Evolutionary conservation across 2,888 invertebrate species (phyloP).

Genomic region (Oxycera nigricornis): DNA sequence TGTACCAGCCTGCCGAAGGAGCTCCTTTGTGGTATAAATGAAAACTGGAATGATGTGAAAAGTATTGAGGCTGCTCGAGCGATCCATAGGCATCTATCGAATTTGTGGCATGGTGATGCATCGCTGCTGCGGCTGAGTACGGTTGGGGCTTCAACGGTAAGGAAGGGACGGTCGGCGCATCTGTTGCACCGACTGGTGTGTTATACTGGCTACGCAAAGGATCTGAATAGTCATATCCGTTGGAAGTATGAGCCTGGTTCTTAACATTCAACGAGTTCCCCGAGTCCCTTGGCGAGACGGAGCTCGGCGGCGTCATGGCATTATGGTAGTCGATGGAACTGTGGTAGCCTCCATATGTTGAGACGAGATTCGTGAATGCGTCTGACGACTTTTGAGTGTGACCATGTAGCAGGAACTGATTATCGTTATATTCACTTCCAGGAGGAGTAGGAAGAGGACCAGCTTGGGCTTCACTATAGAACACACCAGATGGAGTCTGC

Average conservation of each 20-base stretch:
- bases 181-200: conserved; percentile 63
- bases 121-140: conserved; percentile 77
- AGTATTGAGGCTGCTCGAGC: conserved; percentile 84
- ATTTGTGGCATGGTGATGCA: conserved; percentile 65
- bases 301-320: conserved; percentile 97
- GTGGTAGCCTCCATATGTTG: conserved; percentile 68
- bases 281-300: conserved; percentile 92
- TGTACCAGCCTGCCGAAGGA: conserved; percentile 79
- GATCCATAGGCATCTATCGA: conserved; percentile 64
- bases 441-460: conserved; percentile 90
- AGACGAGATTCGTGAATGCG: conserved; percentile 68
- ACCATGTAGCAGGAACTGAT: conserved; percentile 66
- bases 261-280: conserved; percentile 65
- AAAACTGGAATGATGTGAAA: conserved; percentile 82
- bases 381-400: conserved; percentile 64
- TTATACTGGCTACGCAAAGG: conserved; percentile 64
- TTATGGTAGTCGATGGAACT: conserved; percentile 84
- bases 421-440: conserved; percentile 80
- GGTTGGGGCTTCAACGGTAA: conserved; percentile 90
- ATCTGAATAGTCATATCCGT: conserved; percentile 72
- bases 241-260: conserved; percentile 49
- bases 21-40: conserved; percentile 83
- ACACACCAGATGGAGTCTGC: conserved; percentile 60
- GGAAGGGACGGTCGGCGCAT: conserved; percentile 69
- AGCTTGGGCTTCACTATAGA: conserved; percentile 67